These are phyloP conservation scores for Glossosoma conforme DNA, from an alignment of 1,140 invertebrate genomes.

Conservation along the genomic window DNA sequence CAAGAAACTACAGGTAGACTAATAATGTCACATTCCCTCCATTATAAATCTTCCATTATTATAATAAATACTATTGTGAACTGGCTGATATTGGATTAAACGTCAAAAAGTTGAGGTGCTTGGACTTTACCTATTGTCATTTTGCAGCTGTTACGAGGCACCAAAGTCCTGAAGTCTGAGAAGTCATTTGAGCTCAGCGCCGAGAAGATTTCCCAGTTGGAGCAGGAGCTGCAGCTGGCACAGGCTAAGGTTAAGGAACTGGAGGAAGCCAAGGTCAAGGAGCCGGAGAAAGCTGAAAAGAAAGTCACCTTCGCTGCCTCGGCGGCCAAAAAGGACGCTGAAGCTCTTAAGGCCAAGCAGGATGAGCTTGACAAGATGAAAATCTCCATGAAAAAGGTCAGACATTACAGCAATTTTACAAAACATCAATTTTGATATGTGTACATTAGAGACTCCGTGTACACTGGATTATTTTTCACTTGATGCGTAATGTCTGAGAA, in stretches of 20 bases:
- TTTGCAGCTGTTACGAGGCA: slow-evolving; percentile 46
- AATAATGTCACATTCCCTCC: background rate
- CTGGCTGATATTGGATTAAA: no score
- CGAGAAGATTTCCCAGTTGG: slow-evolving; percentile 58
- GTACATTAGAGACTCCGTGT: no score
- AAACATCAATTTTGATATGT: no score
- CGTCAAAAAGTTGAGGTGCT: no score
- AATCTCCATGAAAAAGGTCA: slow-evolving; percentile 44
- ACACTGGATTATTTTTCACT: no score
- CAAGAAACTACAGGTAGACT: slow-evolving; percentile 53
- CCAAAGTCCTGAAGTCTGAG: slow-evolving; percentile 49
- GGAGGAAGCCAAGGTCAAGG: slow-evolving; percentile 42
- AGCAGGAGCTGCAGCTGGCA: slow-evolving; percentile 60
- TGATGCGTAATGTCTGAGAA: no score
- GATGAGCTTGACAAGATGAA: slow-evolving; percentile 49
- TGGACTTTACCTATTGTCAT: slow-evolving; percentile 1
- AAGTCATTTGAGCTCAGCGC: slow-evolving; percentile 52
- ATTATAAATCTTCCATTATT: background rate
- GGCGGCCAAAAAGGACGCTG: slow-evolving; percentile 50
- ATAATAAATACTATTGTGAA: no score
- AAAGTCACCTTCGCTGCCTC: slow-evolving; percentile 45
- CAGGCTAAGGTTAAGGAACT: slow-evolving; percentile 58
- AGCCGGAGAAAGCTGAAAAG: slow-evolving; percentile 50
- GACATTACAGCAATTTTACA: no score
- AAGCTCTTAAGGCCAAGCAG: slow-evolving; percentile 51